phyloP scores from a whole-genome alignment of 2,797 vertebrate species.

The Microctenopoma lineatum region DNA sequence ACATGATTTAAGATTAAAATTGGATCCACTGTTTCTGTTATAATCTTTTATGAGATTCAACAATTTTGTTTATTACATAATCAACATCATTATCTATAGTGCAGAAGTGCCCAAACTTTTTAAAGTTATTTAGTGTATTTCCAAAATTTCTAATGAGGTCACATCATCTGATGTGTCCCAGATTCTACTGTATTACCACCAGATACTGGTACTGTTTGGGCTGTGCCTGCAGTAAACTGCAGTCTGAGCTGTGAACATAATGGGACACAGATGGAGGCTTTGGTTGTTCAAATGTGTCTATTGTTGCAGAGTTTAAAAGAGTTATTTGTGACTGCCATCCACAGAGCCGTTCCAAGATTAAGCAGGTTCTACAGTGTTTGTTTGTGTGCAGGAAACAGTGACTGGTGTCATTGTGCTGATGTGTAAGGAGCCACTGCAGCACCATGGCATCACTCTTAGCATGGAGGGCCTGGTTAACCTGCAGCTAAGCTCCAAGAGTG shows the following conservation, averaged over 20 bases:
- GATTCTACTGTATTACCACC: background rate
- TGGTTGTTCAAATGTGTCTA: background rate
- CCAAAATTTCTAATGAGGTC: background rate
- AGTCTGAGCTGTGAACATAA: background rate
- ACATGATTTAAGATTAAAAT: no score
- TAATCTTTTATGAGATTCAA: no score
- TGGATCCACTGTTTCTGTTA: no score
- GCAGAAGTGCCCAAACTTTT: no score
- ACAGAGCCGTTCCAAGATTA: background rate
- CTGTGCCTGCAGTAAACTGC: background rate
- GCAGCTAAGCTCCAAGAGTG: slow-evolving; percentile 97
- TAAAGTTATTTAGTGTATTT: background rate
- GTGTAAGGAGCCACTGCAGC: slow-evolving; percentile 91
- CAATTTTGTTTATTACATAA: no score
- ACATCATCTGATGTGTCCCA: background rate
- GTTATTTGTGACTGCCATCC: background rate
- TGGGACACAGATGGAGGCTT: no score
- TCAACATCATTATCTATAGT: no score
- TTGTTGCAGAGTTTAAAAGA: background rate
- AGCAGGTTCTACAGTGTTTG: background rate
- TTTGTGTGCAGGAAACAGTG: slow-evolving; percentile 86
- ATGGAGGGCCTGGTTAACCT: slow-evolving; percentile 97
- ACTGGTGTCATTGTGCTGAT: slow-evolving; percentile 90
- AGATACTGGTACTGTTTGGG: background rate
- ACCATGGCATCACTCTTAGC: slow-evolving; percentile 91